Conservation (phyloP, 2,797 vertebrate genomes). For the Heteromormyrus szaboi region DNA sequence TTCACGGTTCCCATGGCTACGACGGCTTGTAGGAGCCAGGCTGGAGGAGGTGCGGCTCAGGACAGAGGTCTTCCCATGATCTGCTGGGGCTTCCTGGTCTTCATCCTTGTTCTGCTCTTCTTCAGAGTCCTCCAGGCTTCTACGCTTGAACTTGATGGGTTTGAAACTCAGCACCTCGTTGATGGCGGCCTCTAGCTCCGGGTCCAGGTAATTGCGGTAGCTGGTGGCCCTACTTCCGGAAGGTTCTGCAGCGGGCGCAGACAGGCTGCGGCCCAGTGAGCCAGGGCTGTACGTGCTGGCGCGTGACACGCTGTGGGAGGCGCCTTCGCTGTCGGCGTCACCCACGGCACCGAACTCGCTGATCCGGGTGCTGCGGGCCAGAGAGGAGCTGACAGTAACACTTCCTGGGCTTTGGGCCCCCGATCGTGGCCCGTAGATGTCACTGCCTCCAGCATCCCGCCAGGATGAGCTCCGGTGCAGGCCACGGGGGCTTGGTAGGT, state of each 20-base stretch:
- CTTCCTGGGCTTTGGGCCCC: constrained; percentile 48
- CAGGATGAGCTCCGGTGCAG: constrained; percentile 70
- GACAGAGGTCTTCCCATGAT: constrained; percentile 55
- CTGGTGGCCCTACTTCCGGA: constrained; percentile 56
- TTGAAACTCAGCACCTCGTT: constrained; percentile 93
- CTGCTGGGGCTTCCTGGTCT: constrained; percentile 43
- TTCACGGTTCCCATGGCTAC: constrained; percentile 50
- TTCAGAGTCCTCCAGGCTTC: constrained; percentile 77
- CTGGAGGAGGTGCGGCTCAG: constrained; percentile 73
- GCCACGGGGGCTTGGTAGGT: constrained; percentile 59
- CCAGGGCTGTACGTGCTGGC: constrained; percentile 72
- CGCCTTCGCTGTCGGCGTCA: constrained; percentile 58
- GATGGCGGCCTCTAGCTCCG: constrained; percentile 89
- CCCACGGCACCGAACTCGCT: constrained; percentile 64
- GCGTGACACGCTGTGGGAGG: constrained; percentile 58
- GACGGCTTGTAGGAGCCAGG: constrained; percentile 44
- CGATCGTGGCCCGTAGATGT: constrained; percentile 41
- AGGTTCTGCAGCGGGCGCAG: constrained; percentile 65
- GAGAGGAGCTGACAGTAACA: constrained; percentile 62
- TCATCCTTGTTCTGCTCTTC: constrained; percentile 57
- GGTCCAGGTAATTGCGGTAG: constrained; percentile 86
- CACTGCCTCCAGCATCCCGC: constrained; percentile 64
- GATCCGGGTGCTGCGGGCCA: constrained; percentile 71
- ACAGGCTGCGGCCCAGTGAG: constrained; percentile 73
- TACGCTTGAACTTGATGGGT: constrained; percentile 74